Evolutionary conservation across 2,888 invertebrate genomes (phyloP), one percentile per base, ranked within the genome.

Genomic region (Eupithecia dodoneata): DNA sequence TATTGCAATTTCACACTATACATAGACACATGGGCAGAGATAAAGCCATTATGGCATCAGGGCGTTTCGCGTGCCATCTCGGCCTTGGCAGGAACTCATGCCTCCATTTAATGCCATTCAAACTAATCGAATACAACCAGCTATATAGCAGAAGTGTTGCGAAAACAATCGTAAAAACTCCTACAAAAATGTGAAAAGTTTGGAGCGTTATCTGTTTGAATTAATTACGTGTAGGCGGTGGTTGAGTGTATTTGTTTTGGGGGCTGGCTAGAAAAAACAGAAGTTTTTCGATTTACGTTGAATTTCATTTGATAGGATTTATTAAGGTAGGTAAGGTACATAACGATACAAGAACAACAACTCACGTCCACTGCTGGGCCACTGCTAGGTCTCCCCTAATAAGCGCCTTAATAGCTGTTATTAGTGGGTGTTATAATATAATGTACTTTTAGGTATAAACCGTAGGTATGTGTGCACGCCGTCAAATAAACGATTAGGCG

Each of bases 111-210:
- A 90, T 87, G 87, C 90, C 85, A 90, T 92, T 90, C 90, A 86
- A 91, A 90, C 86, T 91, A 92, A 92, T 92, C 91, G 88, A 90
- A 90, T 87, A 90, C 89, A 85, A 87, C 86, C 84, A 78, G 85
- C 86, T 84, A 87, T 87, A 89, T 86, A 87, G 86, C 79, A 81
- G 73, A 78, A 84, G 85, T 86, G 83, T 83, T 85, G 80, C 81
- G 83, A 84, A 83, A 81, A 81, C 80, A 82, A 84, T 76, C 80
- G 80, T 84, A 84, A 85, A 85, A 85, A 86, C 85, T 83, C 81
- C 83, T 80, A 72, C 79, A 83, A 81, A 84, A 81, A 83, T 78
- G 74, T 76, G 70, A 55, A 84, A 79, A 81, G 77, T 82, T 83
- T 78, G 74, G 72, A 78, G 79, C 63, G 76, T 59, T 79, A 76